Conservation (phyloP, 2,888 invertebrate species). For the Acleris literana region DNA sequence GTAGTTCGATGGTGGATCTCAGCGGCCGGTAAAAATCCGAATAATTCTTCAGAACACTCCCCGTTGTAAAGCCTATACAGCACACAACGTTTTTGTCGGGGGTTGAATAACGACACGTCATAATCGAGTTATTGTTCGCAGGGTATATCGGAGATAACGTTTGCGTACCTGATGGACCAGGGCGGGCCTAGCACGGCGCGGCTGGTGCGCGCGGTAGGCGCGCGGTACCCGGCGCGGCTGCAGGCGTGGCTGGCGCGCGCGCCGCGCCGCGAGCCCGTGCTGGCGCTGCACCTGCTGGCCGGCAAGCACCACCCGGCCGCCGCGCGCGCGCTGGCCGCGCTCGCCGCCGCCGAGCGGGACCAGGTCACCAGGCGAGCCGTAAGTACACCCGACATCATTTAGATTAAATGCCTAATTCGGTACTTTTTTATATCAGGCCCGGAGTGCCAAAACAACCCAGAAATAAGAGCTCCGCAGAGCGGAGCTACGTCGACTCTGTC, state of each 20-base stretch:
- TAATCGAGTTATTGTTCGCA: conserved; percentile 37
- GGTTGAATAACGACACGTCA: too few species aligned
- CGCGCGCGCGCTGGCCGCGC: conserved; percentile 48
- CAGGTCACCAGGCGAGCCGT: conserved; percentile 87
- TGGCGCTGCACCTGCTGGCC: conserved; percentile 47
- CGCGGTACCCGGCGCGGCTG: conserved; percentile 36
- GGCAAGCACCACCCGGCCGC: conserved; percentile 38
- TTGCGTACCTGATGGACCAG: conserved; percentile 53
- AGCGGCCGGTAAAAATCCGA: too few species aligned
- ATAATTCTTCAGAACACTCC: too few species aligned
- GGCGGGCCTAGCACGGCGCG: conserved; percentile 41
- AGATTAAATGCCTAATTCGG: too few species aligned
- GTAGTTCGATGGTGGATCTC: too few species aligned
- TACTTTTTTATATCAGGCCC: too few species aligned
- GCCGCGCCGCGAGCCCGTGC: conserved; percentile 38
- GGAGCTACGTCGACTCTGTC: too few species aligned
- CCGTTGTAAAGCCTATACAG: too few species aligned
- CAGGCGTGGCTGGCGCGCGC: conserved; percentile 40
- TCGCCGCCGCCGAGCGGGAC: conserved; percentile 86
- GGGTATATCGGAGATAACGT: conserved; percentile 62
- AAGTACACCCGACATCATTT: conserved; percentile 11
- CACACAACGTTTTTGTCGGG: too few species aligned
- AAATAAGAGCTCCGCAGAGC: too few species aligned
- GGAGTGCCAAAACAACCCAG: too few species aligned
- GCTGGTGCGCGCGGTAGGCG: conserved; percentile 39